phyloP scores from a whole-genome alignment of 2,888 invertebrate genomes.

The Tetropium fuscum region DNA sequence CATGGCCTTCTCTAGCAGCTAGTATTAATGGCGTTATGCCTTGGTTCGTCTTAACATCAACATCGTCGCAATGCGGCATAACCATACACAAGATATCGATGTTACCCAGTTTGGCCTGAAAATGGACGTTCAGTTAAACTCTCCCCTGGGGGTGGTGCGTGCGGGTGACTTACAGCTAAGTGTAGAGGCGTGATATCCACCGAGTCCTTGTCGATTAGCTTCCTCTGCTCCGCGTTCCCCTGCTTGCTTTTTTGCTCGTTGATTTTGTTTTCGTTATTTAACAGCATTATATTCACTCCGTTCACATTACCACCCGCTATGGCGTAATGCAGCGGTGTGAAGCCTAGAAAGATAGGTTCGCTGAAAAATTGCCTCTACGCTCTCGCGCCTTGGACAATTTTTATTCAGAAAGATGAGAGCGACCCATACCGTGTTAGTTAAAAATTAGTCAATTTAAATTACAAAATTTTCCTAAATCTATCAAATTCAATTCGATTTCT shows the following conservation, averaged over 20 bases:
- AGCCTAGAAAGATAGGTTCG: conserved; percentile 63
- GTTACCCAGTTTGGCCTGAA: conserved; percentile 71
- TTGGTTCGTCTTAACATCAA: conserved; percentile 69
- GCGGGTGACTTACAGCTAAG: conserved; percentile 65
- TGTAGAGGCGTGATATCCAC: conserved; percentile 69
- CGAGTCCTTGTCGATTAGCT: conserved; percentile 47
- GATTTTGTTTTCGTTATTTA: conserved; percentile 59
- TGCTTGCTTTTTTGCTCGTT: conserved; percentile 41
- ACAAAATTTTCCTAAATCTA: no score
- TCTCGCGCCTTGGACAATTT: no score
- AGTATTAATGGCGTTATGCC: conserved; percentile 71
- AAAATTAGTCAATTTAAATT: no score
- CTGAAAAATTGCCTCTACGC: no score
- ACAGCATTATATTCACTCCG: conserved; percentile 62
- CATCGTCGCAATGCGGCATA: conserved; percentile 69
- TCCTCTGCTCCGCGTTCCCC: conserved; percentile 28
- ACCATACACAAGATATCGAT: conserved; percentile 69
- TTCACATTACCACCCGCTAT: conserved; percentile 71
- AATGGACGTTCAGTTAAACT: no score
- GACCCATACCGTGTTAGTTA: no score
- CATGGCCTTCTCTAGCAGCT: conserved; percentile 70
- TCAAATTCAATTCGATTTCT: no score
- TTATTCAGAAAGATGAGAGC: no score
- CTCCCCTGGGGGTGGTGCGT: no score
- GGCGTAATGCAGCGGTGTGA: conserved; percentile 73